A percentile compares a stretch with the other conserved stretches of the same genome.
These are phyloP conservation scores for Folsomia candida DNA, from an alignment of 2,888 invertebrate species.

Conservation along the genomic window DNA sequence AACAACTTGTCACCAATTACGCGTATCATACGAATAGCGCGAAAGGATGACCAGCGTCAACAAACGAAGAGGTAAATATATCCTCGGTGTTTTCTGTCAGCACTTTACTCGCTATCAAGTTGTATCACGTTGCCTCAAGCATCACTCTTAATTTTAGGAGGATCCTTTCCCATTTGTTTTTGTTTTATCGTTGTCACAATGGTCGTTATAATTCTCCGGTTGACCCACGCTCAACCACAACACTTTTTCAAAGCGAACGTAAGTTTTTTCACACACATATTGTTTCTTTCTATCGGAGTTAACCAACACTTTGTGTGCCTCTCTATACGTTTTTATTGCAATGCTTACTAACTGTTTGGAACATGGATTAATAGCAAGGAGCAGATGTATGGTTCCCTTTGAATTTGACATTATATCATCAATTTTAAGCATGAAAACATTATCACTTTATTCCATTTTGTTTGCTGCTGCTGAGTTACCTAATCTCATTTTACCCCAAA, in stretches of 20 bases:
- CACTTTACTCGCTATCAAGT: too few species aligned
- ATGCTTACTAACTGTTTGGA: neutral
- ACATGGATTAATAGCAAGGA: neutral
- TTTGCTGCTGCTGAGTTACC: too few species aligned
- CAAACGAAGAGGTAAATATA: too few species aligned
- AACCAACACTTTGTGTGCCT: neutral
- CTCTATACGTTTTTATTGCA: neutral
- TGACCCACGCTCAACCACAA: conserved; percentile 27
- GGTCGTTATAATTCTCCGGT: conserved; percentile 9
- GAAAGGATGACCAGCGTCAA: too few species aligned
- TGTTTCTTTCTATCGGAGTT: too few species aligned
- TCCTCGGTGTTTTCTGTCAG: too few species aligned
- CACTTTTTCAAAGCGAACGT: conserved; percentile 31
- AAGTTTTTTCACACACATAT: neutral
- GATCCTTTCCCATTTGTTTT: conserved; percentile 5
- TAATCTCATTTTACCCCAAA: too few species aligned
- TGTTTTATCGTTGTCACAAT: conserved; percentile 1
- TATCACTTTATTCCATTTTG: too few species aligned
- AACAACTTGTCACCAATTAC: too few species aligned
- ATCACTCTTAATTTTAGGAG: too few species aligned
- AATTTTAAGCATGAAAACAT: too few species aligned
- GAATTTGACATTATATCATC: neutral
- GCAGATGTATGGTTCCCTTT: conserved; percentile 14
- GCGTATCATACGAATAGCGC: too few species aligned
- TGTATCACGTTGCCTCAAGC: neutral